Conservation (phyloP, 2,113 vertebrate genomes). For the Hippocampus comes region DNA sequence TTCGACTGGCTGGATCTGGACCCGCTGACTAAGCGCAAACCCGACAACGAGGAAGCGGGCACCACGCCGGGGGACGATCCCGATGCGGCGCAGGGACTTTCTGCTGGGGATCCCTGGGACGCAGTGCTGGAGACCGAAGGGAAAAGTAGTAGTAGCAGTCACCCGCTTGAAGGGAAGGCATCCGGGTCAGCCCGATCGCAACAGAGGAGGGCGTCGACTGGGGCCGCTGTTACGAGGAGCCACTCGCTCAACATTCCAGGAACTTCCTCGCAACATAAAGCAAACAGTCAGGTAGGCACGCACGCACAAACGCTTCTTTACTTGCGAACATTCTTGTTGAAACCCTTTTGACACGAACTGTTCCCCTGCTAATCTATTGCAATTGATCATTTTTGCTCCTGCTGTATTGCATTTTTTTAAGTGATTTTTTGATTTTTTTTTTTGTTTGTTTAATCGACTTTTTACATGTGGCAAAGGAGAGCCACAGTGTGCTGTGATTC, state of each 20-base stretch:
- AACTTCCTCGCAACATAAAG: conserved; percentile 68
- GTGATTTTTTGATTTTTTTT: too few species aligned
- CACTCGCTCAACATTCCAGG: conserved; percentile 84
- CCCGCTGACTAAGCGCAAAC: conserved; percentile 85
- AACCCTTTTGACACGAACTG: too few species aligned
- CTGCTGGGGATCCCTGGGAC: conserved; percentile 91
- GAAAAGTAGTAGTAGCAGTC: conserved; percentile 47
- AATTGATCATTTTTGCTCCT: too few species aligned
- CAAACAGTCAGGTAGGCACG: conserved; percentile 79
- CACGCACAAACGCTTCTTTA: background rate
- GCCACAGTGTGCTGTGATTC: too few species aligned
- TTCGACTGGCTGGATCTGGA: conserved; percentile 97
- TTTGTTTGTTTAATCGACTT: too few species aligned
- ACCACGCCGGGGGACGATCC: conserved; percentile 31
- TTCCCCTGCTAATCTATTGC: too few species aligned
- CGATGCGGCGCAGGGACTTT: conserved; percentile 37
- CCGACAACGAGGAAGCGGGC: conserved; percentile 74
- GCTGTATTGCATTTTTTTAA: too few species aligned
- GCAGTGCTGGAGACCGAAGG: conserved; percentile 86
- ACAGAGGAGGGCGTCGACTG: conserved; percentile 75
- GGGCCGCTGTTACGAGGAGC: conserved; percentile 81
- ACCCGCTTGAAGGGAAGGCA: conserved; percentile 65
- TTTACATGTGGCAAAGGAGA: too few species aligned
- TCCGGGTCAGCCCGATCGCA: conserved; percentile 31
- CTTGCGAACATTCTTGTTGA: background rate